Evolutionary conservation across 2,888 invertebrate genomes (phyloP), one percentile per base, ranked within the genome.

Genomic region (Monopis laevigella): DNA sequence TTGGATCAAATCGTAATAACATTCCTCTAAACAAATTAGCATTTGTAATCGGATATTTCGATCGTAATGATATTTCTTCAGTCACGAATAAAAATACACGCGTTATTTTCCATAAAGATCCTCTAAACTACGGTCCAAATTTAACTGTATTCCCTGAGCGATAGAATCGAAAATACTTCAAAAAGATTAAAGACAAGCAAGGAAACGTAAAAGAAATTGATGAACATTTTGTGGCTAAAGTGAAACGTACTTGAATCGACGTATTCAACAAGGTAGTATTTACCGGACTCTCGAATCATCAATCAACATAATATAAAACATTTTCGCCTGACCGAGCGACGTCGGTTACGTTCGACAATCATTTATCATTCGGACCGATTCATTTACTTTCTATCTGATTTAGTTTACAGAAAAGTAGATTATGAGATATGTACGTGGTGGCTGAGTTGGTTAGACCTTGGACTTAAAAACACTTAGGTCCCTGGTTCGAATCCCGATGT

Each of bases 211-310:
- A 32, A 19, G 21, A 36, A 21, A 36, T 36, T 36, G 36, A 36
- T 36, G 36, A 21, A 12, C 36, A 18, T 17, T 36, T 21, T 21
- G 21, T 12, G n/a, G 21, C 17, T 36, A 21, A 36, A 36, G 21
- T 36, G 36, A 36, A 32, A 36, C 36, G 21, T 36, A 36, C 36
- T 36, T 21, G 32, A 32, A 36, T 21, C 36, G 36, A 21, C 21
- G 36, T 36, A 36, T 36, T 21, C 19, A 21, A 36, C 24, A 42
- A 19, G 29, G 29, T 18, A 21, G 35, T 17, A 26, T 40, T 41
- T 41, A 36, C 36, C 32, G 41, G 41, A 34, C 13, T 26, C 36
- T 12, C 11, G 21, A 21, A 12, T 11, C 36, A 36, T 36, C 36
- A 11, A 21, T 36, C 36, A 36, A 19, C 36, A 36, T 36, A 21